Base-by-base conservation (phyloP, 1,140 invertebrate species). In the Drosophila jambulina region DNA sequence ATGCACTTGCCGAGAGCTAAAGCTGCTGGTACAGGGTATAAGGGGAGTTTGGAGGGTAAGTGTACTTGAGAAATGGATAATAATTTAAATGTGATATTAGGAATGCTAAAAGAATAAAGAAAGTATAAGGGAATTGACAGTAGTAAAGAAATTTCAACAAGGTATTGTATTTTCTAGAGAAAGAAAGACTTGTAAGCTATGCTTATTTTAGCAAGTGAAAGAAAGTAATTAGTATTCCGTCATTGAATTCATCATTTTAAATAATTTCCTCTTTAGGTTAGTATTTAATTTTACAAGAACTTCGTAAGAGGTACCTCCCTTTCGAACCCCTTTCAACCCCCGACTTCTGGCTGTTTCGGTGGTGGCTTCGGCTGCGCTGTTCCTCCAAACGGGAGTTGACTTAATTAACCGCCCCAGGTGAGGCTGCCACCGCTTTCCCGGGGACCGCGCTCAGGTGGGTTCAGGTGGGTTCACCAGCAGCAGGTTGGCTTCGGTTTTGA, bases 391-490 rank as follows among this genome's bases (percentile, higher is more conserved):
- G 85, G 78, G 85, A 90, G 85, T 88, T 90, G 85, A 90, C 85
- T 90, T 90, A 90, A 90, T 90, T 90, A 90, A 77, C 82, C 78
- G 80, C 80, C 80, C 67, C 85, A 82, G 78, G 62, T 68, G 75
- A 64, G 70, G 62, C 68, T 68, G 38, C 29, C 36, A 34, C 42
- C 27, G 17, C 64, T 68, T 65, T 46, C 34, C 32, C 32, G 23
- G 29, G 29, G 32, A 67, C 29, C 59, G 51, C 13, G 25, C 32
- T 57, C 64, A 48, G 68, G 64, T 71, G 69, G 65, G 49, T 57
- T 57, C 64, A 40, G 64, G 68, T 46, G 49, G 38, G 65, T 68
- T 45, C 53, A 69, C 27, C 64, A 62, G 75, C 68, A 46, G 70
- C 80, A 82, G 78, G 75, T 72, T 68, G 46, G 71, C 64, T 57